Conservation (phyloP, 2,888 invertebrate species). For the Cataglyphis altisquamis region DNA sequence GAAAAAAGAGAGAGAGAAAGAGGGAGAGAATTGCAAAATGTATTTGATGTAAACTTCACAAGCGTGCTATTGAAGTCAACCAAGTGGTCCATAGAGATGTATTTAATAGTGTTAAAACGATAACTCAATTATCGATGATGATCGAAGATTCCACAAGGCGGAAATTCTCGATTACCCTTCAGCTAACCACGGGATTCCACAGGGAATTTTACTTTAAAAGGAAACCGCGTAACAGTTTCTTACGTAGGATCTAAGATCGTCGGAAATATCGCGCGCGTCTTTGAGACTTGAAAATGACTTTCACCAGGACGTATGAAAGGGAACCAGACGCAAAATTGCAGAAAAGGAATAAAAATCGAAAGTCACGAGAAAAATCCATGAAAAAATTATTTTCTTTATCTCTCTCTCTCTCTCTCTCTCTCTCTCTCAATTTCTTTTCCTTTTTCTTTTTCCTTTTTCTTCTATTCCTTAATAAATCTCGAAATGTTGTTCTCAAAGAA, state of each 20-base stretch:
- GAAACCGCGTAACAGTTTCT: slow-evolving; percentile 52
- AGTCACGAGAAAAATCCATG: slow-evolving; percentile 12
- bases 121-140: slow-evolving; percentile 52
- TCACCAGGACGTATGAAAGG: slow-evolving; percentile 20
- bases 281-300: slow-evolving; percentile 54
- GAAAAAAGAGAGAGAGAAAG: not conserved
- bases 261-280: slow-evolving; percentile 44
- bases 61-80: slow-evolving; percentile 20
- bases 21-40: slow-evolving; percentile 15
- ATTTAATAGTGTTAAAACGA: slow-evolving; percentile 52
- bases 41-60: slow-evolving; percentile 23
- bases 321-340: slow-evolving; percentile 40
- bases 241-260: slow-evolving; percentile 30
- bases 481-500: not conserved
- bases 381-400: not conserved
- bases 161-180: slow-evolving; percentile 53
- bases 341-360: slow-evolving; percentile 24
- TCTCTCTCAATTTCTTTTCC: no score
- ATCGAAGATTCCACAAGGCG: slow-evolving; percentile 37
- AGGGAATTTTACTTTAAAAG: slow-evolving; percentile 44
- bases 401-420: not conserved
- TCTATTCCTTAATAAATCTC: not conserved
- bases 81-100: slow-evolving; percentile 35
- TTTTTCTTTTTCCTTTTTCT: not conserved
- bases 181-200: slow-evolving; percentile 48